phyloP scores from a whole-genome alignment of 2,113 vertebrate species.

The Lutjanus erythropterus region DNA sequence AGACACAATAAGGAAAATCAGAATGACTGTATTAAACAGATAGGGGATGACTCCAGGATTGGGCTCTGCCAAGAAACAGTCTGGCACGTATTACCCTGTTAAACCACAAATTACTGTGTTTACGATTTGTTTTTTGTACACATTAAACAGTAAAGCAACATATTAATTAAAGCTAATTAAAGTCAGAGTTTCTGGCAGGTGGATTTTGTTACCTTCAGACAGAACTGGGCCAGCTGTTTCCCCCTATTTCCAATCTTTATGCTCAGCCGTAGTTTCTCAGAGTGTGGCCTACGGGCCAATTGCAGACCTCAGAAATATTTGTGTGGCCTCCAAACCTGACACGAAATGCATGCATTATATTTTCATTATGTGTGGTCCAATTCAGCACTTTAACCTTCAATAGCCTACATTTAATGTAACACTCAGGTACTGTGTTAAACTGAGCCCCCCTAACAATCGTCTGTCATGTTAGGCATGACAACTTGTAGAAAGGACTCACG shows the following conservation, averaged over 20 bases:
- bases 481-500: too few relatives aligned
- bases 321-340: too few relatives aligned
- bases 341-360: too few relatives aligned
- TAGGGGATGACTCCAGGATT: neutral
- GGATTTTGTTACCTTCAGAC: slow-evolving; percentile 1
- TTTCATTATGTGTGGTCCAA: too few relatives aligned
- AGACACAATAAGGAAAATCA: slow-evolving; percentile 1
- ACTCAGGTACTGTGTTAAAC: too few relatives aligned
- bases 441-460: too few relatives aligned
- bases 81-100: neutral
- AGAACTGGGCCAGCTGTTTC: neutral
- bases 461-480: too few relatives aligned
- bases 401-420: too few relatives aligned
- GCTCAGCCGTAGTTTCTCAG: too few relatives aligned
- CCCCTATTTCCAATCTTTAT: neutral
- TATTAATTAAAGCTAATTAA: neutral
- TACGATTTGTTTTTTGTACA: neutral
- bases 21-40: neutral
- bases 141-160: neutral
- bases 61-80: neutral
- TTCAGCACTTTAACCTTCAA: too few relatives aligned
- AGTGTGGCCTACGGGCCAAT: too few relatives aligned
- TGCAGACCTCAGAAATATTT: too few relatives aligned
- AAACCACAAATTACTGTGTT: neutral
- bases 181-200: neutral